Conservation (phyloP, 2,888 invertebrate species). For the Pinctada fucata region DNA sequence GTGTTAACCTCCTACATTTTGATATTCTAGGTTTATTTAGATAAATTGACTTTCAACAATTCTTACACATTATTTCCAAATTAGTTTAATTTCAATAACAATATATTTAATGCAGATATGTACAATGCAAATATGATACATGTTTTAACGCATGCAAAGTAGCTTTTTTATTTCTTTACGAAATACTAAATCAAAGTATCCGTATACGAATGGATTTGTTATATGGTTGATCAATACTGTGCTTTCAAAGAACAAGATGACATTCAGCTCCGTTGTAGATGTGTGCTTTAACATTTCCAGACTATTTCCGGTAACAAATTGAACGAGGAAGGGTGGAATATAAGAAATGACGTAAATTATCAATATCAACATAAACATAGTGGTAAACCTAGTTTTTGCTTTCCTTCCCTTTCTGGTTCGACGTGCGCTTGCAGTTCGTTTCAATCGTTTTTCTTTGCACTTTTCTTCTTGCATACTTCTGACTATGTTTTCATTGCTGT, state of each 20-base stretch:
- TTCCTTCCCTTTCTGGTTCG: not conserved
- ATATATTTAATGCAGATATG: no score
- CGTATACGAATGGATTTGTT: not conserved
- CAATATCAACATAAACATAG: not conserved
- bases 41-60: no score
- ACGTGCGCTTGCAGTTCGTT: not conserved
- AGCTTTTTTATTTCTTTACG: not conserved
- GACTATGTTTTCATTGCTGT: no score
- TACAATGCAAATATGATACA: no score
- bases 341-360: not conserved
- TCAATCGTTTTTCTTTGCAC: not conserved
- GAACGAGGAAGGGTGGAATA: not conserved
- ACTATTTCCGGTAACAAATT: not conserved
- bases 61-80: no score
- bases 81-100: no score
- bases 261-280: not conserved
- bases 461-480: no score
- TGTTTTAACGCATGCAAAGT: not conserved
- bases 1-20: no score
- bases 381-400: not conserved
- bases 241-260: not conserved
- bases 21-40: no score
- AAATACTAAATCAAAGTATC: not conserved
- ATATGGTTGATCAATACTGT: not conserved
- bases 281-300: not conserved